These are phyloP conservation scores for Cryptocephalus moraei DNA, from an alignment of 2,888 invertebrate genomes.

Conservation along the genomic window DNA sequence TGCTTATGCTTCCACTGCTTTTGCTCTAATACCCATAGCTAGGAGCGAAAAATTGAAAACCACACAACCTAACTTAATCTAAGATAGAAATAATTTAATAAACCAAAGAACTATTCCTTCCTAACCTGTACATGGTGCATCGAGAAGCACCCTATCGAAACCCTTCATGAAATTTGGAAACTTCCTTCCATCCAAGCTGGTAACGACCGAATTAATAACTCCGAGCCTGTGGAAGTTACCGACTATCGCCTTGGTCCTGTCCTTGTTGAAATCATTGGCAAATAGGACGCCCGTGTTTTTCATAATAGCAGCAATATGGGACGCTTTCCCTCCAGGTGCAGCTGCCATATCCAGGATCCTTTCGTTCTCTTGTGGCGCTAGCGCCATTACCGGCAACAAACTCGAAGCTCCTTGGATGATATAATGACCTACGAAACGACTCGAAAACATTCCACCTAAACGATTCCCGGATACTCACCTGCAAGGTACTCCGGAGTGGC, in stretches of 20 bases:
- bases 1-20: no score
- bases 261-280: conserved; percentile 90
- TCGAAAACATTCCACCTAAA: background rate
- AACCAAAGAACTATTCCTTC: no score
- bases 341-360: conserved; percentile 93
- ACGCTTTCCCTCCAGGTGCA: conserved; percentile 97
- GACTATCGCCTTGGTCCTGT: conserved; percentile 82
- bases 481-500: conserved; percentile 71
- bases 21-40: no score
- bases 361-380: conserved; percentile 94
- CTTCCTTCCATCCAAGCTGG: conserved; percentile 80
- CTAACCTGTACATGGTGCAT: conserved; percentile 88
- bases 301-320: conserved; percentile 96
- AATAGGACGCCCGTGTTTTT: conserved; percentile 94
- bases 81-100: no score
- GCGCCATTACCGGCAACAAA: conserved; percentile 93
- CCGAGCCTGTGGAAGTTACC: conserved; percentile 96
- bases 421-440: conserved; percentile 12
- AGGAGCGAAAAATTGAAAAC: no score
- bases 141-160: conserved; percentile 80
- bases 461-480: conserved; percentile 57
- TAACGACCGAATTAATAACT: conserved; percentile 85
- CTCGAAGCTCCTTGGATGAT: conserved; percentile 61
- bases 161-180: conserved; percentile 76
- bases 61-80: no score